phyloP scores from a whole-genome alignment of 2,113 vertebrate species.

The Labeo rohita region DNA sequence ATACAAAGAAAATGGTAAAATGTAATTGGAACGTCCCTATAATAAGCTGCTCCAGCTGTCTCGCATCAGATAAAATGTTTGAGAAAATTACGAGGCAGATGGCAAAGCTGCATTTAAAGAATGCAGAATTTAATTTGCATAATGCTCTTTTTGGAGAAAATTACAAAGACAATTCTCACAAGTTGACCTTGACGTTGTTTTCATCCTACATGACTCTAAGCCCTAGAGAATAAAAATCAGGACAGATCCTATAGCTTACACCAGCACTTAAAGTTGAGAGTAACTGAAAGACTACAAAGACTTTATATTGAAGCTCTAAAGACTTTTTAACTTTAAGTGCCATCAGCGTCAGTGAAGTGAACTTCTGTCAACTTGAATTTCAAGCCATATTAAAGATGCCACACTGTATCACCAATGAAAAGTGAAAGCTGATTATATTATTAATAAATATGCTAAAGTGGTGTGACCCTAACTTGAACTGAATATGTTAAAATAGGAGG shows the following conservation, averaged over 20 bases:
- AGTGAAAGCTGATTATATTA: not conserved
- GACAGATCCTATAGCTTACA: not conserved
- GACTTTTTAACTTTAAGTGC: not conserved
- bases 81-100: conserved; percentile 26
- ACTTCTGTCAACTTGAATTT: not conserved
- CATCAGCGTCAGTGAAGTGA: not conserved
- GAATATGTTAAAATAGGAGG: not conserved
- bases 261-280: not conserved
- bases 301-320: not conserved
- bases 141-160: conserved; percentile 28
- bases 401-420: not conserved
- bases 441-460: conserved; percentile 7
- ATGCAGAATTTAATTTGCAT: conserved; percentile 30
- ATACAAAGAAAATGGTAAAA: conserved; percentile 18
- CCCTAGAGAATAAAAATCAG: not conserved
- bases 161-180: conserved; percentile 5
- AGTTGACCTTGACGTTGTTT: conserved; percentile 34
- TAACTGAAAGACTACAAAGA: not conserved
- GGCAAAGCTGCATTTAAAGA: conserved; percentile 34
- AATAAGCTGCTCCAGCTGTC: conserved; percentile 38
- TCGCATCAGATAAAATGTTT: conserved; percentile 24
- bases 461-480: not conserved
- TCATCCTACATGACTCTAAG: not conserved
- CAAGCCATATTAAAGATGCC: not conserved
- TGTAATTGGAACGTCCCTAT: conserved; percentile 24